Percentiles rank a stretch among this genome's conserved stretches.
Evolutionary conservation across 2,113 vertebrate genomes (phyloP).

Genomic region (Stomatorhinus ivindoensis): DNA sequence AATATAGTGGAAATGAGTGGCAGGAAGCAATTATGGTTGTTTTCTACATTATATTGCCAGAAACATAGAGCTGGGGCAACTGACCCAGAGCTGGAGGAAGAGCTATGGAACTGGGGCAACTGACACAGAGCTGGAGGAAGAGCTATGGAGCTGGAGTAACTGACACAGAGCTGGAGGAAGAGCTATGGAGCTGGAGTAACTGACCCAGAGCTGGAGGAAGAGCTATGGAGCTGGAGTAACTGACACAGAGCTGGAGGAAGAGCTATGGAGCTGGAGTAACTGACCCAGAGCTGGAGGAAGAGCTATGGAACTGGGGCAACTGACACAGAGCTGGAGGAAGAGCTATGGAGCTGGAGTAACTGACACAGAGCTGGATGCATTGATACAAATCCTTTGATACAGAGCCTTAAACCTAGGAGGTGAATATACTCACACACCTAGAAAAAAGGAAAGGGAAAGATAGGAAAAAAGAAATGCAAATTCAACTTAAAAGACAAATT

Average conservation of each 20-base stretch:
- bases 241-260: not conserved
- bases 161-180: not conserved
- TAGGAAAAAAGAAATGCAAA: conserved; percentile 24
- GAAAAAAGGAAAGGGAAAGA: not conserved
- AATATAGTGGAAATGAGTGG: conserved; percentile 1
- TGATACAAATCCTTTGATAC: not conserved
- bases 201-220: not conserved
- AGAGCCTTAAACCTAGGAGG: not conserved
- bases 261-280: no score
- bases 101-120: not conserved
- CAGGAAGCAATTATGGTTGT: conserved; percentile 2
- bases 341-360: not conserved
- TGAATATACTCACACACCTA: not conserved
- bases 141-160: not conserved
- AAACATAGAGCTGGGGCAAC: not conserved
- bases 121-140: no score
- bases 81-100: not conserved
- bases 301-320: not conserved
- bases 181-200: not conserved
- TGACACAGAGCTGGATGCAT: not conserved
- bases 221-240: not conserved
- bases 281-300: not conserved
- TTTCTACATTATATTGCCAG: not conserved
- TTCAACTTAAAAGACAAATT: conserved; percentile 16
- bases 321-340: not conserved